Evolutionary conservation across 1,140 invertebrate species (phyloP).

Genomic region (Brachionus calyciflorus): DNA sequence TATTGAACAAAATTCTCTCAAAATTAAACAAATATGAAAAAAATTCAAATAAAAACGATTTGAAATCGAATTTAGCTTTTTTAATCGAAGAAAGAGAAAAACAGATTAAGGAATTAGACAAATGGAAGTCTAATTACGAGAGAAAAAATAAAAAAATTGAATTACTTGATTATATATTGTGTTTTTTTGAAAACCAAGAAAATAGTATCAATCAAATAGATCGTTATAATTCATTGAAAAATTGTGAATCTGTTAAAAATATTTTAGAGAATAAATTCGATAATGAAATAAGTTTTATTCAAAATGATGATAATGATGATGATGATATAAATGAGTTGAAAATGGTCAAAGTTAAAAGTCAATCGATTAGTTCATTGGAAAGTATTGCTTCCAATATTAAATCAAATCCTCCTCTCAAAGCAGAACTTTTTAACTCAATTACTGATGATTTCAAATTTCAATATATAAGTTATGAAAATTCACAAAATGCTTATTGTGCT

Average conservation of each 20-base stretch:
- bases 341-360: background rate
- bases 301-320: no score
- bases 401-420: background rate
- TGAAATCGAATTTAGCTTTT: background rate
- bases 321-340: background rate
- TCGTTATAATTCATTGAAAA: background rate
- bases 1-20: background rate
- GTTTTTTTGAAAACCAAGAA: background rate
- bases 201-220: background rate
- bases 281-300: background rate
- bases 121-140: background rate
- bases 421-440: background rate
- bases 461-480: background rate
- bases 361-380: background rate
- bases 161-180: background rate
- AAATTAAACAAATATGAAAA: background rate
- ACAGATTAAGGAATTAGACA: background rate
- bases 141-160: background rate
- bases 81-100: background rate
- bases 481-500: background rate
- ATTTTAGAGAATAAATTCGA: background rate
- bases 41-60: background rate
- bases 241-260: background rate
- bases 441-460: background rate
- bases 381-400: background rate